phyloP scores from a whole-genome alignment of 2,113 vertebrate genomes.

The Solea senegalensis region DNA sequence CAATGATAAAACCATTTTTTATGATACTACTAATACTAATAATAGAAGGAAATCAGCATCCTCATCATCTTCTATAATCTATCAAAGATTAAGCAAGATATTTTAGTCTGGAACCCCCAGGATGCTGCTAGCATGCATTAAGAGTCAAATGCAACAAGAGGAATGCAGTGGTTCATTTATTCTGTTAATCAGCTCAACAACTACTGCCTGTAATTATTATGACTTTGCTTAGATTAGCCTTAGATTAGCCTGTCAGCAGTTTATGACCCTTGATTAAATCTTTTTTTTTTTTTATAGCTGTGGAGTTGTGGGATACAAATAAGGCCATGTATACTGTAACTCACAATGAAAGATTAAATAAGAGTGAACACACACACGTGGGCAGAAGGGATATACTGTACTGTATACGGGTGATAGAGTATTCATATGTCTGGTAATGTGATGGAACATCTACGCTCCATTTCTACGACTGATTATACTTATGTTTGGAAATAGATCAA shows the following conservation, averaged over 20 bases:
- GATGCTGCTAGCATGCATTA: background rate
- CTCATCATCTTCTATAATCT: background rate
- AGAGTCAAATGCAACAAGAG: background rate
- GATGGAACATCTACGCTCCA: background rate
- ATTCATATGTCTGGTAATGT: no score
- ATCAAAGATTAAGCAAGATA: no score
- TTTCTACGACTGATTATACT: slow-evolving; percentile 1
- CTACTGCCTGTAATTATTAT: background rate
- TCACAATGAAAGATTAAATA: no score
- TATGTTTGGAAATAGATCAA: slow-evolving; percentile 36
- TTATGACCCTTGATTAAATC: slow-evolving; percentile 1
- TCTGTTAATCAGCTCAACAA: slow-evolving; percentile 5
- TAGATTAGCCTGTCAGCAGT: background rate
- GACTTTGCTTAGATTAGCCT: background rate
- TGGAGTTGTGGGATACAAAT: no score
- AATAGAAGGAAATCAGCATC: background rate
- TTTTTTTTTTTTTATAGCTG: background rate
- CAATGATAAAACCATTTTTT: no score
- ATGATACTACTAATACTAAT: no score
- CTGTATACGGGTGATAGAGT: no score
- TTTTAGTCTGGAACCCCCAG: no score
- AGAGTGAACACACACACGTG: no score
- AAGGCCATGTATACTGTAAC: no score
- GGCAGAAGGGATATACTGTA: no score
- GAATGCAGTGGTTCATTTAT: background rate